Base-by-base conservation (phyloP, 2,113 vertebrate genomes). In the Caloenas nicobarica region DNA sequence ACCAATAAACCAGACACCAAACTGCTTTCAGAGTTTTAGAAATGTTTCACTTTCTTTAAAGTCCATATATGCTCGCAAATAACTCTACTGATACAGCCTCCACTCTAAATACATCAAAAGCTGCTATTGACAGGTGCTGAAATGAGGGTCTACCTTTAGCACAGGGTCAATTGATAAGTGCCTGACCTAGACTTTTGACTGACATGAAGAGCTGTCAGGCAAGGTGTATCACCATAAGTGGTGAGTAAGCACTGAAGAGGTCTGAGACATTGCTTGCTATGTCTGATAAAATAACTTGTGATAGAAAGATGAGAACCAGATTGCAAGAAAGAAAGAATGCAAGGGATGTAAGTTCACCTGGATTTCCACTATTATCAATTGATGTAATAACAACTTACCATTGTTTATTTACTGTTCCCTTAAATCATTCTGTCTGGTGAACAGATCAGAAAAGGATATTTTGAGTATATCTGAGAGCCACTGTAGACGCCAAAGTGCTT, bases 161-260 rank as follows among this genome's bases (percentile, higher is more conserved):
- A 97, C 95, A 88, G 94, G 97, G 97, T 98, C 98, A 98, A 97
- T 98, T 98, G 98, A 97, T 98, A 98, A 97, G 97, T 98, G 97
- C 96, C 97, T 98, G 97, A 97, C 97, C 98, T 77, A 92, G 97
- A 97, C 97, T 97, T 97, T 54, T 97, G 98, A 98, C 83, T 97
- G 98, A 97, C 97, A 80, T 95, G 97, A 98, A 89, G 92, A 97
- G 96, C 97, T 98, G 97, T 97, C 98, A 98, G 71, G 86, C 81
- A 97, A 94, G 76, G 95, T 93, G 66, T 69, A 86, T 96, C 87
- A 69, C 88, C 97, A 11, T 91, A 69, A 56, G 74, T 33, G 71
- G 81, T 92, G 95, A 97, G 94, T 81, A 56, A 64, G 88, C 66
- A 83, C 31, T 65, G 71, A 68, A 70, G 60, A 84, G 86, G 66